phyloP scores from a whole-genome alignment of 2,113 vertebrate species.

The Poicephalus gulielmi region DNA sequence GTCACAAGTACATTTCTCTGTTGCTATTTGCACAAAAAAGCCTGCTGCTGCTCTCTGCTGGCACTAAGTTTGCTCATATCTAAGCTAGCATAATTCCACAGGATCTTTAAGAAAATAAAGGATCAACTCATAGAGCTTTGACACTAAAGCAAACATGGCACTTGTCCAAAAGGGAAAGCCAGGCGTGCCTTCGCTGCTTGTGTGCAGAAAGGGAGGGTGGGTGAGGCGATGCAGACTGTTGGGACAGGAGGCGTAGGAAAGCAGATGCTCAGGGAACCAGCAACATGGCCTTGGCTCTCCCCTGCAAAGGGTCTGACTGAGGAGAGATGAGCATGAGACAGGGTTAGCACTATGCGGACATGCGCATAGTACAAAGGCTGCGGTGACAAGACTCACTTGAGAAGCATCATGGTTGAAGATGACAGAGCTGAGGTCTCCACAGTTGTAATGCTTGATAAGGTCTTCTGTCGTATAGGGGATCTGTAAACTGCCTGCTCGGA shows the following conservation, averaged over 20 bases:
- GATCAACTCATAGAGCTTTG: background rate
- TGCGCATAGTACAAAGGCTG: background rate
- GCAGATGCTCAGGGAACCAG: background rate
- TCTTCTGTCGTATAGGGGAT: conserved; percentile 85
- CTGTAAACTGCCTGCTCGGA: conserved; percentile 82
- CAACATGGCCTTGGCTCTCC: background rate
- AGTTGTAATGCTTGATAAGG: conserved; percentile 90
- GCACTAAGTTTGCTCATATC: background rate
- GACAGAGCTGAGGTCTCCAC: conserved; percentile 88
- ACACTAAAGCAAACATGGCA: fast-evolving
- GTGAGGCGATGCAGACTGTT: background rate
- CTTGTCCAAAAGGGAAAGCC: background rate
- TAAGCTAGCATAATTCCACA: background rate
- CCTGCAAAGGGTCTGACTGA: background rate
- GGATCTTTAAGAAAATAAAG: background rate
- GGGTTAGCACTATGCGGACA: background rate
- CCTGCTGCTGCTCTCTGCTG: background rate
- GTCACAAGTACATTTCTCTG: background rate
- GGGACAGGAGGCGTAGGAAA: background rate
- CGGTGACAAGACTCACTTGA: conserved; percentile 72
- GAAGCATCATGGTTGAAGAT: conserved; percentile 88
- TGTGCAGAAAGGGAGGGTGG: background rate
- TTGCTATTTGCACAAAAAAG: background rate
- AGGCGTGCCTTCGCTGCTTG: background rate
- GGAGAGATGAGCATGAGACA: background rate